phyloP scores from a whole-genome alignment of 2,113 vertebrate genomes.

The Melospiza georgiana region DNA sequence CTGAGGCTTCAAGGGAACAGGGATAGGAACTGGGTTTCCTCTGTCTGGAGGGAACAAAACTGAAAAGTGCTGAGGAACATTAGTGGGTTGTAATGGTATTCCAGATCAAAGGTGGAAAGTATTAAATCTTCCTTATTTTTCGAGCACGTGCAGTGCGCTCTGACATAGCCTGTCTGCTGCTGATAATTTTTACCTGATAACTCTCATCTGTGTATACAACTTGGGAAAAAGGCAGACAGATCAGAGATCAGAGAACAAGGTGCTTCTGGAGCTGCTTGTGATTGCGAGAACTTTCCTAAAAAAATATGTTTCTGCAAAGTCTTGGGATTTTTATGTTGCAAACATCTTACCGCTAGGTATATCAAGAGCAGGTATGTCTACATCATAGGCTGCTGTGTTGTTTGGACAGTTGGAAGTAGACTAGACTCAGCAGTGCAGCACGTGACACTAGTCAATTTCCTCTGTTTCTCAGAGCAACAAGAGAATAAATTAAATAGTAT shows the following conservation, averaged over 20 bases:
- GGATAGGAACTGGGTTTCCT: neutral
- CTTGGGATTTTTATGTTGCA: neutral
- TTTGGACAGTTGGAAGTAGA: neutral
- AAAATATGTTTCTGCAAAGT: neutral
- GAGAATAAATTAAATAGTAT: neutral
- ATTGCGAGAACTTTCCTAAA: neutral
- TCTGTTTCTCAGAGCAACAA: neutral
- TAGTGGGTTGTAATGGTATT: neutral
- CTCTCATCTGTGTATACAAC: neutral
- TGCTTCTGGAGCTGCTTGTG: neutral
- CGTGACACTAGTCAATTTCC: neutral
- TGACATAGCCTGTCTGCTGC: neutral
- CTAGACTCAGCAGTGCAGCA: neutral
- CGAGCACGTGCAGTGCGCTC: neutral
- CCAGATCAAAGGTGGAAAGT: neutral
- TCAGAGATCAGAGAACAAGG: neutral
- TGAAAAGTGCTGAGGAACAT: neutral
- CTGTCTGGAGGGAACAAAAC: neutral
- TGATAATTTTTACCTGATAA: neutral
- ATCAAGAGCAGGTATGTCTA: neutral
- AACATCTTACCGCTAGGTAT: neutral
- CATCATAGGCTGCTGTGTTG: neutral
- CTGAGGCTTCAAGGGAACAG: neutral
- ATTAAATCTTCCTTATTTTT: neutral
- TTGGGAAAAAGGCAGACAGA: neutral